A percentile compares a stretch with the other conserved stretches of the same genome.
These are phyloP conservation scores for Epinotia bilunana DNA, from an alignment of 2,888 invertebrate genomes.

Conservation along the genomic window DNA sequence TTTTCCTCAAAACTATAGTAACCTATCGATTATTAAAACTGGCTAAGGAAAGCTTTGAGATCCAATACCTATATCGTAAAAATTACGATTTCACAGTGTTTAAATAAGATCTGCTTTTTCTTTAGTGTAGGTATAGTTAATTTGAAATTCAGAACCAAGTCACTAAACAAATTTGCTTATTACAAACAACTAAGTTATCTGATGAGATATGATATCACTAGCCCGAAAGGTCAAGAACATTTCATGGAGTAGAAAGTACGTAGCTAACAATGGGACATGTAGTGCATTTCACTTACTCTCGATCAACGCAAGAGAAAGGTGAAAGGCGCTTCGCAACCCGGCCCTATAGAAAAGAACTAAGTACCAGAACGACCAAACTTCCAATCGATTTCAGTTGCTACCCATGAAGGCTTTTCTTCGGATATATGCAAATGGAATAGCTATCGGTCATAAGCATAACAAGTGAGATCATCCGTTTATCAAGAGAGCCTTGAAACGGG, in stretches of 20 bases:
- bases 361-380: not conserved
- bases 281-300: conserved; percentile 21
- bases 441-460: conserved; percentile 41
- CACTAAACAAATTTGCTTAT: conserved; percentile 5
- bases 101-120: too few relatives aligned
- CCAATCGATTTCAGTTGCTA: conserved; percentile 23
- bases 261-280: conserved; percentile 26
- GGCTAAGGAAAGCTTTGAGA: too few relatives aligned
- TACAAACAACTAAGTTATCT: not conserved
- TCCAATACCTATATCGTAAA: too few relatives aligned
- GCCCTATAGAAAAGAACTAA: not conserved
- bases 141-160: too few relatives aligned
- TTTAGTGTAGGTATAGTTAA: too few relatives aligned
- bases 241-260: conserved; percentile 21
- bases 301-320: conserved; percentile 51
- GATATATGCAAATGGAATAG: conserved; percentile 28
- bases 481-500: conserved; percentile 56
- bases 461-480: conserved; percentile 63
- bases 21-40: too few relatives aligned
- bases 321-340: conserved; percentile 48
- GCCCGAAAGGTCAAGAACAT: conserved; percentile 7
- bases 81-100: too few relatives aligned
- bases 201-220: not conserved
- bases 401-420: not conserved
- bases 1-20: too few relatives aligned